A percentile compares a stretch with the other conserved stretches of the same genome.
Evolutionary conservation across 2,113 vertebrate species (phyloP).

Genomic region (Peromyscus maniculatus): DNA sequence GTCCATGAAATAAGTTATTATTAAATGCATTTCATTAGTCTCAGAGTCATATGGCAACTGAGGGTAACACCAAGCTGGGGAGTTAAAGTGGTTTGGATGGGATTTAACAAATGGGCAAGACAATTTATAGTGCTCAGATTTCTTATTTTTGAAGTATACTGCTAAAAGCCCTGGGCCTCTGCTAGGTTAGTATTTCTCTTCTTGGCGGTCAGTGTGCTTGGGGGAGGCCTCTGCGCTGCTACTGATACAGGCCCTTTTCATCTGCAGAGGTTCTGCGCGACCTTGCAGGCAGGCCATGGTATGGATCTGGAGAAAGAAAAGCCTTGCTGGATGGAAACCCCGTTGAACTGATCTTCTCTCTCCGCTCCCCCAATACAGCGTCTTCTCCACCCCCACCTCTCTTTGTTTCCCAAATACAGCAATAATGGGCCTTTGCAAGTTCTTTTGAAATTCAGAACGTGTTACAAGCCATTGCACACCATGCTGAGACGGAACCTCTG

Average conservation of each 20-base stretch:
- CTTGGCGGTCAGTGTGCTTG: constrained; percentile 28
- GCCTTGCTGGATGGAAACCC: neutral
- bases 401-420: neutral
- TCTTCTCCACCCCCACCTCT: neutral
- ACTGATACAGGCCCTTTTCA: constrained; percentile 39
- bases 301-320: neutral
- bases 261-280: constrained; percentile 19
- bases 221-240: constrained; percentile 27
- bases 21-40: constrained; percentile 9
- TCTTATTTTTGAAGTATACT: constrained; percentile 41
- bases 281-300: constrained; percentile 17
- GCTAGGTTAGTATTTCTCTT: constrained; percentile 67
- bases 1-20: constrained; percentile 40
- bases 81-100: neutral
- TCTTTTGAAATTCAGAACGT: neutral
- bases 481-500: neutral
- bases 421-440: neutral
- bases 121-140: constrained; percentile 38
- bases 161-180: constrained; percentile 44
- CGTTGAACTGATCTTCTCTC: neutral
- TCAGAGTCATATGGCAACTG: neutral
- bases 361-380: neutral
- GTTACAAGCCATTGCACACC: neutral
- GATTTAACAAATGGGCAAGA: constrained; percentile 45
- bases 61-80: neutral